Conservation (phyloP, 1,140 invertebrate genomes). For the Mya arenaria region DNA sequence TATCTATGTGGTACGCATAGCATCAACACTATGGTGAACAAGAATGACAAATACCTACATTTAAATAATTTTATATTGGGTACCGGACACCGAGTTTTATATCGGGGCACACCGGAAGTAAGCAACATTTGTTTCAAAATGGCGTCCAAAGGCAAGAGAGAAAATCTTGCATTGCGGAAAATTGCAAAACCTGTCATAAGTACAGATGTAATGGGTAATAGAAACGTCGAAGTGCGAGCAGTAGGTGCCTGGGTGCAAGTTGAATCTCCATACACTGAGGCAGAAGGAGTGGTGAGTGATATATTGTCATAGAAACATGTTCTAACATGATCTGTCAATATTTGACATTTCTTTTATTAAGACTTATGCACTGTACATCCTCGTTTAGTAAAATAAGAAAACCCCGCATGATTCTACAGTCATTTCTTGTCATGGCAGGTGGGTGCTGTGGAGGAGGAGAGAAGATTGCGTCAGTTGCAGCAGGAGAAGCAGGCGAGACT, state of each 20-base stretch:
- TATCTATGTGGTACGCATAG: too few relatives aligned
- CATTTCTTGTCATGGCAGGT: constrained; percentile 36
- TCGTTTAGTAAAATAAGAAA: too few relatives aligned
- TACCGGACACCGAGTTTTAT: too few relatives aligned
- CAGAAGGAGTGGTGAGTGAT: constrained; percentile 63
- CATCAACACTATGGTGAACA: too few relatives aligned
- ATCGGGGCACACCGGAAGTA: too few relatives aligned
- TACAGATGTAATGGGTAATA: constrained; percentile 76
- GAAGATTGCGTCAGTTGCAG: constrained; percentile 56
- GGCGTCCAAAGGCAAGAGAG: constrained; percentile 58
- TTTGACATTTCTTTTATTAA: too few relatives aligned
- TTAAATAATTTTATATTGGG: too few relatives aligned
- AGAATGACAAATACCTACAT: too few relatives aligned
- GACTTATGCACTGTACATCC: too few relatives aligned
- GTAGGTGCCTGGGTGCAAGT: constrained; percentile 79
- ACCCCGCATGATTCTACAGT: too few relatives aligned
- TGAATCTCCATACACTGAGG: constrained; percentile 40
- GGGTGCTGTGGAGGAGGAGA: constrained; percentile 64
- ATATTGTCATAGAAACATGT: not conserved
- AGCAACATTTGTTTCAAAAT: constrained; percentile 61
- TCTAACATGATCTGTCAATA: not conserved
- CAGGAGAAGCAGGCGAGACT: constrained; percentile 67
- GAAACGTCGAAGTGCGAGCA: constrained; percentile 75
- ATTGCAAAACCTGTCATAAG: constrained; percentile 73
- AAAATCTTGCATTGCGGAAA: constrained; percentile 54